These are phyloP conservation scores for Cenopis cana DNA, from an alignment of 2,888 invertebrate genomes.

Conservation along the genomic window DNA sequence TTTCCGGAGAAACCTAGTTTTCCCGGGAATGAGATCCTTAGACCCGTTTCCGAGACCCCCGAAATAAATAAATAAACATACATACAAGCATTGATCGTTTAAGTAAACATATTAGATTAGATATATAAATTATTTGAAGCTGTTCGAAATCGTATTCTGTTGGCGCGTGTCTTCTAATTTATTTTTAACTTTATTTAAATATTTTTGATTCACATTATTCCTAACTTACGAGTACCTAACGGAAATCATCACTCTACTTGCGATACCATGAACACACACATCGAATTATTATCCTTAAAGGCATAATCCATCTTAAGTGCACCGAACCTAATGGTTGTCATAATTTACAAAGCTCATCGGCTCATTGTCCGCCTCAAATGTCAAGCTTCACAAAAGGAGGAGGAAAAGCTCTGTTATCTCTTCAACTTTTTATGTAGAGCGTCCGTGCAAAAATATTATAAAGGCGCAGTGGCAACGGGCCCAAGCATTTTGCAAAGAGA, in stretches of 20 bases:
- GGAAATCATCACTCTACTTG: slow-evolving; percentile 49
- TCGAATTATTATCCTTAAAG: slow-evolving; percentile 45
- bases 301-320: slow-evolving; percentile 58
- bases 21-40: too few species aligned
- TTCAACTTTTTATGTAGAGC: slow-evolving; percentile 75
- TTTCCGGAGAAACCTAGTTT: too few species aligned
- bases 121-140: background rate
- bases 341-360: slow-evolving; percentile 69
- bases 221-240: slow-evolving; percentile 5
- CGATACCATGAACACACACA: slow-evolving; percentile 47
- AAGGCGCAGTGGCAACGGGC: slow-evolving; percentile 71
- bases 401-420: slow-evolving; percentile 79
- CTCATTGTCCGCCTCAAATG: slow-evolving; percentile 61
- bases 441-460: slow-evolving; percentile 80
- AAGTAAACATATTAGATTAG: too few species aligned
- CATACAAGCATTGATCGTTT: too few species aligned
- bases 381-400: slow-evolving; percentile 73
- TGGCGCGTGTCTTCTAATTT: background rate
- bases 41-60: too few species aligned
- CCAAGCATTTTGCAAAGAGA: slow-evolving; percentile 80
- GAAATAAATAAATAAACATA: too few species aligned
- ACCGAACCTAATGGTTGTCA: slow-evolving; percentile 66
- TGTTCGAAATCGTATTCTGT: background rate
- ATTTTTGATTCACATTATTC: slow-evolving; percentile 6
- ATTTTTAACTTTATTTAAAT: background rate